A percentile compares a stretch with the other conserved stretches of the same genome.
These are phyloP conservation scores for Cheilinus undulatus DNA, from an alignment of 2,113 vertebrate genomes.

Conservation along the genomic window DNA sequence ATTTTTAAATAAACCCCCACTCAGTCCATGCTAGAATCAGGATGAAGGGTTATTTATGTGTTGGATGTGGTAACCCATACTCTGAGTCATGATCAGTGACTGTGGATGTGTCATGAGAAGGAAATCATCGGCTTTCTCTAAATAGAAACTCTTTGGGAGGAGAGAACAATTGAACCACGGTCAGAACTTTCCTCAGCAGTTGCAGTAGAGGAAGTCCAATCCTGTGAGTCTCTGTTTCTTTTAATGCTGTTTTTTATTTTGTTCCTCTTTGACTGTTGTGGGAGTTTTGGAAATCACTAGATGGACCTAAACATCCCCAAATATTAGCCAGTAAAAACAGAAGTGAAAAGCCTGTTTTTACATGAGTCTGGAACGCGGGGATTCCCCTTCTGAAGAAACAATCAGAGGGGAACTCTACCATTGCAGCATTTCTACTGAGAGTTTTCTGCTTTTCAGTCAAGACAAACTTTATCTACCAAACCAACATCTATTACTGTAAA, in stretches of 20 bases:
- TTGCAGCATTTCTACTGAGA: constrained; percentile 5
- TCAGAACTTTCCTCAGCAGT: no score
- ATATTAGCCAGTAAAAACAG: not conserved
- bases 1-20: no score
- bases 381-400: constrained; percentile 12
- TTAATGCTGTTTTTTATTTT: not conserved
- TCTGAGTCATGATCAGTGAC: not conserved
- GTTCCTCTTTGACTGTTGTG: constrained; percentile 37
- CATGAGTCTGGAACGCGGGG: not conserved
- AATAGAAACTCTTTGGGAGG: constrained; percentile 2
- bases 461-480: no score
- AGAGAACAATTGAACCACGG: no score
- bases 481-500: no score
- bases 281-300: constrained; percentile 10
- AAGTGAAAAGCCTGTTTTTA: not conserved
- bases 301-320: not conserved
- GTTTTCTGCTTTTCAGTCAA: no score
- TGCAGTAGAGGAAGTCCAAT: not conserved
- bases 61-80: no score
- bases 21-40: no score
- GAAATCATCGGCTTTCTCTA: not conserved
- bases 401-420: not conserved
- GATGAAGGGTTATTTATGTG: no score
- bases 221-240: constrained; percentile 9
- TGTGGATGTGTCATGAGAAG: not conserved